Percentiles rank a stretch among this genome's conserved stretches.
These are phyloP conservation scores for Oncopodura yosiiana DNA, from an alignment of 1,140 invertebrate species.

Conservation along the genomic window DNA sequence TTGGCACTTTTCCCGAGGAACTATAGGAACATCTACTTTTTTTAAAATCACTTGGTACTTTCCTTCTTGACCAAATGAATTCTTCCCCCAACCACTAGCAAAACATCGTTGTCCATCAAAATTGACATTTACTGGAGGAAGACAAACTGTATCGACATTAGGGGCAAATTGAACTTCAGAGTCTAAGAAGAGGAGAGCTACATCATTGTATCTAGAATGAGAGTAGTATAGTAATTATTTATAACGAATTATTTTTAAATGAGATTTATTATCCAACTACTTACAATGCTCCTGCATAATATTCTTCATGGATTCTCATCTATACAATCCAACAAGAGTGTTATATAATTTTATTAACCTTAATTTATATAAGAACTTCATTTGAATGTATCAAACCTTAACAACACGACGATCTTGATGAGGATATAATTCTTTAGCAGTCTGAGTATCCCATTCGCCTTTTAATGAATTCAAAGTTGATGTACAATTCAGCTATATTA, in stretches of 20 bases:
- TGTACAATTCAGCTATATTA: slow-evolving; percentile 43
- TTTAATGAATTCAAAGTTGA: slow-evolving; percentile 43
- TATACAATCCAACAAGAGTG: neutral
- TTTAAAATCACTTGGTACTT: slow-evolving; percentile 43
- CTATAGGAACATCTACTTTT: slow-evolving; percentile 37
- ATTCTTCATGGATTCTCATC: slow-evolving; percentile 43
- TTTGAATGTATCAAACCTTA: slow-evolving; percentile 44
- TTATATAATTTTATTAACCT: neutral
- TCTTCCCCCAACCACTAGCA: slow-evolving; percentile 46
- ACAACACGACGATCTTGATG: slow-evolving; percentile 59
- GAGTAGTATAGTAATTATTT: slow-evolving; percentile 37
- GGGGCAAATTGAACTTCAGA: slow-evolving; percentile 48
- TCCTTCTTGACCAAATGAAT: slow-evolving; percentile 42
- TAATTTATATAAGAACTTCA: too few species aligned
- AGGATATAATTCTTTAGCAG: slow-evolving; percentile 55
- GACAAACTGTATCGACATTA: slow-evolving; percentile 60
- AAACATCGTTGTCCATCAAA: slow-evolving; percentile 40
- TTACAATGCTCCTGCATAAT: too few species aligned
- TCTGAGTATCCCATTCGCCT: slow-evolving; percentile 61
- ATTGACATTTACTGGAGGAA: slow-evolving; percentile 48
- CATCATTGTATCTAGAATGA: slow-evolving; percentile 54
- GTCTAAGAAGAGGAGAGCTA: slow-evolving; percentile 54
- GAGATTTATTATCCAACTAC: neutral
- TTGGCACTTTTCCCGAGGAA: slow-evolving; percentile 37
- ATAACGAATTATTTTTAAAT: neutral